A percentile compares a stretch with the other conserved stretches of the same genome.
phyloP scores from a whole-genome alignment of 2,888 invertebrate species.

The Ramazzottius varieornatus region DNA sequence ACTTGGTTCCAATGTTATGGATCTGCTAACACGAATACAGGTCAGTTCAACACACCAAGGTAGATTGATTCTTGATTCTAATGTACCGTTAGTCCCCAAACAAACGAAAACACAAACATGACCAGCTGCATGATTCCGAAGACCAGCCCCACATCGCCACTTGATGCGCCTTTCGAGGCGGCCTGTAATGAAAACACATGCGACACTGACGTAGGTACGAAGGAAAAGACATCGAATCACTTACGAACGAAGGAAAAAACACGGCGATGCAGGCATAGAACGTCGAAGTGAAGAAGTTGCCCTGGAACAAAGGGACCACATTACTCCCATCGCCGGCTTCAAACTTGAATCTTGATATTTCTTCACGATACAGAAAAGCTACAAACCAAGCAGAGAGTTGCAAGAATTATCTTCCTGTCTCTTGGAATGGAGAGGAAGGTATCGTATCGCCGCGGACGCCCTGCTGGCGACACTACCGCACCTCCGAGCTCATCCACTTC shows the following conservation, averaged over 20 bases:
- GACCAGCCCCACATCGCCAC: background rate
- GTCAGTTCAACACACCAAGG: no score
- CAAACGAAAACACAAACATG: background rate
- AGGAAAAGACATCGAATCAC: background rate
- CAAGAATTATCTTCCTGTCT: background rate
- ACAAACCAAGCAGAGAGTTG: background rate
- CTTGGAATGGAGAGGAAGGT: background rate
- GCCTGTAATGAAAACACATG: no score
- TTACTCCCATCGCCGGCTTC: no score
- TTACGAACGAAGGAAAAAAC: background rate
- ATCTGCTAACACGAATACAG: background rate
- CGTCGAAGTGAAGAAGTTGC: slow-evolving; percentile 2
- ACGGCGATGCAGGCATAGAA: slow-evolving; percentile 4
- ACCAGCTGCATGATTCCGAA: slow-evolving; percentile 3
- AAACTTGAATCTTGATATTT: no score
- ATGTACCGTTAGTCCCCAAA: background rate
- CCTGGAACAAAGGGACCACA: background rate
- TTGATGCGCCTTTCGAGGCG: background rate
- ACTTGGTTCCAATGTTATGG: slow-evolving; percentile 3
- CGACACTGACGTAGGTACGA: background rate
- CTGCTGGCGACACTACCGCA: background rate
- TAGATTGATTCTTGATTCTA: no score
- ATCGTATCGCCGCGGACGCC: background rate
- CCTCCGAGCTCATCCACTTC: background rate
- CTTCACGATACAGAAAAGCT: no score